Base-by-base conservation (phyloP, 2,797 vertebrate genomes). In the Bradypodion ventrale region DNA sequence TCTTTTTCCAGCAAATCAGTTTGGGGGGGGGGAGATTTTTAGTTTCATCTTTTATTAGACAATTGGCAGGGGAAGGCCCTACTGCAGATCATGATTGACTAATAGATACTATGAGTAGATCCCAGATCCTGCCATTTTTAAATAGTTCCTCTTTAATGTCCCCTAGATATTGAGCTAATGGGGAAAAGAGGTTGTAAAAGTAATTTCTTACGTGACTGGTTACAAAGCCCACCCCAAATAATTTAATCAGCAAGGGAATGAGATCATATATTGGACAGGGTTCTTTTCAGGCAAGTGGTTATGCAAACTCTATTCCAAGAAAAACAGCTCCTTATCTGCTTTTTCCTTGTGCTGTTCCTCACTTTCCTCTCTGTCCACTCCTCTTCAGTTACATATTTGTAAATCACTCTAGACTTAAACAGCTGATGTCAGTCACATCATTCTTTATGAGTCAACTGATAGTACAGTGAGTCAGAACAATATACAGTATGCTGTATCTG, bases 241-340 rank as follows among this genome's bases (percentile, higher is more conserved):
- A n/a, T n/a, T n/a, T n/a, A n/a, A n/a, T 76, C 91, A 82, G 90
- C 89, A 72, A 92, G 89, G 86, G 93, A 94, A 52, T 86, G 82
- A 91, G 87, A 92, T 92, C 92, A 92, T 83, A 81, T 65, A 23
- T 0, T 32, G n/a, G 72, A 12, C 78, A 83, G 62, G 85, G 87
- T 90, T 94, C 90, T 87, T 83, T 89, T 90, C 81, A 90, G 92
- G 92, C 25, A 84, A 83, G 44, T 62, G 49, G 83, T 86, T 88
- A 89, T 87, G 40, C 77, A 88, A 83, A 46, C 15, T 83, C 76
- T 23, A 12, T 85, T 87, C 74, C 59, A 82, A 88, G 40, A 13
- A 84, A 68, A 4, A 84, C 81, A 75, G n/a, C 29, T 25, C 23
- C 66, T 80, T 84, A 80, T 85, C 72, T 87, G 42, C 44, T 65